Conservation (phyloP, 1,140 invertebrate genomes). For the Fopius arisanus region DNA sequence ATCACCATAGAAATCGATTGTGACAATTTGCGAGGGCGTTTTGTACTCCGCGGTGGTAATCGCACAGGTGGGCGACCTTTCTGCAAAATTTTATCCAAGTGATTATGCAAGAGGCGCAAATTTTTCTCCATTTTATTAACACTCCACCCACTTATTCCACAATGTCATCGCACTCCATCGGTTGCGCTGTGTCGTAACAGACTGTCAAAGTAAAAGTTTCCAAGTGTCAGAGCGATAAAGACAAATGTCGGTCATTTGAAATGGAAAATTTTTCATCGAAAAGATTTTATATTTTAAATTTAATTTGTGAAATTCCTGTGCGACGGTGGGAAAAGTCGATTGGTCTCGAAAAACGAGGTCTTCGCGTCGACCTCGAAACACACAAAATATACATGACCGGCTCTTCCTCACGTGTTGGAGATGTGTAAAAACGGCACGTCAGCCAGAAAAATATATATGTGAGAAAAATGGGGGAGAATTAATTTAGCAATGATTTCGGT, state of each 20-base stretch:
- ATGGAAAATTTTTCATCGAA: not conserved
- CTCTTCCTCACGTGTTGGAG: not conserved
- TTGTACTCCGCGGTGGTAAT: not conserved
- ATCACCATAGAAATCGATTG: slow-evolving; percentile 14
- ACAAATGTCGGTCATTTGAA: not conserved
- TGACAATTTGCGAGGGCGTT: slow-evolving; percentile 27
- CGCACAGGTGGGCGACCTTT: not conserved
- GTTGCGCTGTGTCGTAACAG: not conserved
- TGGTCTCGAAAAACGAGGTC: slow-evolving; percentile 26
- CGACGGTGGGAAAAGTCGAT: not conserved
- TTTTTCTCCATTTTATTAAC: not conserved
- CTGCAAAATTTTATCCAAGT: not conserved
- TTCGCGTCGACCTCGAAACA: slow-evolving; percentile 30
- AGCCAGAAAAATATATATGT: not conserved
- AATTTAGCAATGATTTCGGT: not conserved
- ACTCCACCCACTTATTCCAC: not conserved
- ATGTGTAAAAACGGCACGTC: not conserved
- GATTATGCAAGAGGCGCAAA: not conserved
- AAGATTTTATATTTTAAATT: not conserved
- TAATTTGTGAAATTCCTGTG: not conserved
- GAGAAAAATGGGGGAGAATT: not conserved
- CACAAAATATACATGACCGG: slow-evolving; percentile 24
- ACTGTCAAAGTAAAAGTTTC: not conserved
- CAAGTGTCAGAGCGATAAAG: not conserved
- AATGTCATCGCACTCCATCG: slow-evolving; percentile 1